A percentile compares a stretch with the other conserved stretches of the same genome.
These are phyloP conservation scores for Tanytarsus gracilentus DNA, from an alignment of 2,888 invertebrate species.

Conservation along the genomic window DNA sequence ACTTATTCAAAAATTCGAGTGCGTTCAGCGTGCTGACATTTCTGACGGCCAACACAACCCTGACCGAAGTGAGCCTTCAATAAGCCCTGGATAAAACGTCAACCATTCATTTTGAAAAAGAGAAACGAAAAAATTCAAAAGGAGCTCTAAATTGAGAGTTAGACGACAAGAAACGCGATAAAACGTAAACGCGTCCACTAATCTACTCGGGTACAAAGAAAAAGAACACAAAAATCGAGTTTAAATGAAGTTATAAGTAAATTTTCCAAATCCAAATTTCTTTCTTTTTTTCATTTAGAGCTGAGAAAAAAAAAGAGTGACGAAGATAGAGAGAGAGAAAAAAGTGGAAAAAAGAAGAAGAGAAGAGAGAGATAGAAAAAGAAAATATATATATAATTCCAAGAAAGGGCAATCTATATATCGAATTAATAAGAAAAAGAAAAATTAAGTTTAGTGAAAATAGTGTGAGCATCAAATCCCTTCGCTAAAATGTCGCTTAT, in stretches of 20 bases:
- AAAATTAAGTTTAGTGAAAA: background rate
- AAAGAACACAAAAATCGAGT: background rate
- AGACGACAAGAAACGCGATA: background rate
- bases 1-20: background rate
- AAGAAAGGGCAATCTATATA: slow-evolving; percentile 22
- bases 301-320: slow-evolving; percentile 15
- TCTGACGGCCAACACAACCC: background rate
- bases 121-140: background rate
- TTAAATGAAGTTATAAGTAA: background rate
- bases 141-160: background rate
- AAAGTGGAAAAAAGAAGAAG: slow-evolving; percentile 10
- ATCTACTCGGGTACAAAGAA: background rate
- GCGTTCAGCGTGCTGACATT: background rate
- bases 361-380: background rate
- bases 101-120: background rate
- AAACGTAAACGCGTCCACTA: background rate
- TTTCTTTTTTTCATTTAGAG: background rate
- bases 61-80: background rate
- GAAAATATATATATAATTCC: slow-evolving; percentile 10
- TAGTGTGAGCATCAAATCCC: background rate
- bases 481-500: slow-evolving; percentile 25
- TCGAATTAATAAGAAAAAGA: background rate
- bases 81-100: background rate
- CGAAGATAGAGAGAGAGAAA: slow-evolving; percentile 6
- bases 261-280: background rate